A percentile compares a stretch with the other conserved stretches of the same genome.
Evolutionary conservation across 1,140 invertebrate genomes (phyloP).

Genomic region (Brachionus angularis): DNA sequence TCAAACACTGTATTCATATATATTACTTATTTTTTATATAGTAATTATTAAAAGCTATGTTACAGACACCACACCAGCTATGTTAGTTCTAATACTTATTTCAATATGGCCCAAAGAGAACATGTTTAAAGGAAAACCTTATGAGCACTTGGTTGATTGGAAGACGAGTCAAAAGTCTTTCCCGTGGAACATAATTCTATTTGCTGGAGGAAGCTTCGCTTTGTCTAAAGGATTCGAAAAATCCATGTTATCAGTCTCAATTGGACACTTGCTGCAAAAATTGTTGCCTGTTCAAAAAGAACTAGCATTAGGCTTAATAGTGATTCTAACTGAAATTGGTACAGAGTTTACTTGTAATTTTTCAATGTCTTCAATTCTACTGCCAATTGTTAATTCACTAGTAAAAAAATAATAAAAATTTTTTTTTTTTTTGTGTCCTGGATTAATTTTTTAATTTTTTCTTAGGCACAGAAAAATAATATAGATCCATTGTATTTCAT

Average conservation of each 20-base stretch:
- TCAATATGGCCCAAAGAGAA: constrained; percentile 30
- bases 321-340: constrained; percentile 13
- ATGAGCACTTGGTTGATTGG: constrained; percentile 11
- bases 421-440: not conserved
- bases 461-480: not conserved
- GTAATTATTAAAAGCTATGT: constrained; percentile 22
- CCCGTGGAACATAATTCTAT: constrained; percentile 29
- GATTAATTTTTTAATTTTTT: not conserved
- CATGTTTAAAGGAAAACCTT: constrained; percentile 19
- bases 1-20: too few relatives aligned
- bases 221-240: constrained; percentile 20
- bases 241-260: not conserved
- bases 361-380: constrained; percentile 26
- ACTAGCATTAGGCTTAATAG: not conserved
- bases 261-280: not conserved
- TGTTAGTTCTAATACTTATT: not conserved
- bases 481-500: constrained; percentile 18
- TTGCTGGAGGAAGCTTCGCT: constrained; percentile 21
- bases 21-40: too few relatives aligned
- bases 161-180: constrained; percentile 17
- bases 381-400: constrained; percentile 22
- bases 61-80: constrained; percentile 24
- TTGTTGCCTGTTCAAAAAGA: constrained; percentile 26
- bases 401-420: not conserved
- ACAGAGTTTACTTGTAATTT: constrained; percentile 32